phyloP scores from a whole-genome alignment of 2,113 vertebrate genomes.

The Dascyllus trimaculatus region DNA sequence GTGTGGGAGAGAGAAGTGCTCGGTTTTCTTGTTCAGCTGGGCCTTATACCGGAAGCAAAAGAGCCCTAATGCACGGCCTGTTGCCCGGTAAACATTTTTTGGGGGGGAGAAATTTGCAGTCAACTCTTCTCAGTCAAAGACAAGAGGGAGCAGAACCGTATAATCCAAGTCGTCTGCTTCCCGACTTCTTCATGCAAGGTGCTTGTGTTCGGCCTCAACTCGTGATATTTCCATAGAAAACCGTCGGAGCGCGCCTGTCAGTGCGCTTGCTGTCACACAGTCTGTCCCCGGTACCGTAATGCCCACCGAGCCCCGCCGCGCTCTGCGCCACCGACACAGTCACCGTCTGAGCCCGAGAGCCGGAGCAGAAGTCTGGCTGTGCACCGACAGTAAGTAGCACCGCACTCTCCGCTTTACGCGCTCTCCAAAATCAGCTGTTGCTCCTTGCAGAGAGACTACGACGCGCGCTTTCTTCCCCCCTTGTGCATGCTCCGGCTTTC shows the following conservation, averaged over 20 bases:
- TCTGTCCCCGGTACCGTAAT: constrained; percentile 46
- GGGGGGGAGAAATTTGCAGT: constrained; percentile 26
- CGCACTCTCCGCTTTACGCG: constrained; percentile 62
- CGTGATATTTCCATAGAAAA: constrained; percentile 65
- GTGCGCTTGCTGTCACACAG: constrained; percentile 24
- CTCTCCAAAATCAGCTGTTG: constrained; percentile 81
- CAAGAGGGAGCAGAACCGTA: constrained; percentile 27
- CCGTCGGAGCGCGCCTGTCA: constrained; percentile 15
- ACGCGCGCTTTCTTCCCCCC: constrained; percentile 35
- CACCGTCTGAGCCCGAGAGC: constrained; percentile 55
- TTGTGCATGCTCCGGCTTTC: constrained; percentile 53
- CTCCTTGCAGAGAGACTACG: constrained; percentile 56
- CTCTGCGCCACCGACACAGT: constrained; percentile 54
- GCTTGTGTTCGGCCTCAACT: constrained; percentile 40
- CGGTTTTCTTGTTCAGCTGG: constrained; percentile 74
- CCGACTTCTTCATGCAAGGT: constrained; percentile 61
- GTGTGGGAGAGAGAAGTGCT: constrained; percentile 71
- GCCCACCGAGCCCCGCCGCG: constrained; percentile 47
- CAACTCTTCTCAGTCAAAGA: constrained; percentile 51
- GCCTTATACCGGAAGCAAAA: constrained; percentile 82
- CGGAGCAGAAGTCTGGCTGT: constrained; percentile 53
- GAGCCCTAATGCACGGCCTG: constrained; percentile 75
- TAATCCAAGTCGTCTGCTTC: constrained; percentile 70
- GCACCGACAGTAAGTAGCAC: constrained; percentile 74
- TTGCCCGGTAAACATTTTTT: constrained; percentile 71